These are phyloP conservation scores for Cosmia trapezina DNA, from an alignment of 2,888 invertebrate genomes.

Conservation along the genomic window DNA sequence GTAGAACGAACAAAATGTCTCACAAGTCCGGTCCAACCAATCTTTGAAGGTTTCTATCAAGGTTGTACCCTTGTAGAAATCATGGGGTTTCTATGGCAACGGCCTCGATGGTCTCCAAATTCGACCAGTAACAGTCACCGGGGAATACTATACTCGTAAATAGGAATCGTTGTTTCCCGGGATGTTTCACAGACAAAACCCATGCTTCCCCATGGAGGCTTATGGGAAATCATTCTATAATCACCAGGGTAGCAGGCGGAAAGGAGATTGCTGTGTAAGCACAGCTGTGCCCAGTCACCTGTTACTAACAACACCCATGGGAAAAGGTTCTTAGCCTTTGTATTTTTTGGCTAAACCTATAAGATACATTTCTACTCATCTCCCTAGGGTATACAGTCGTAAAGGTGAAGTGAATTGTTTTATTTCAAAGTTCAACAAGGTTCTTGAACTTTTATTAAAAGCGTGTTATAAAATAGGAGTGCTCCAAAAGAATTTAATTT, in stretches of 20 bases:
- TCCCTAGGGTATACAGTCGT: background rate
- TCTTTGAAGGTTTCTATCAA: constrained; percentile 45
- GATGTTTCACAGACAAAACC: background rate
- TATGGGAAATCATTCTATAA: constrained; percentile 42
- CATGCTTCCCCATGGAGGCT: constrained; percentile 25
- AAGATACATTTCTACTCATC: constrained; percentile 6
- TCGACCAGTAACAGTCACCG: background rate
- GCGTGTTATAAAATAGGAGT: background rate
- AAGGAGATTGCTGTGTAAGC: constrained; percentile 19
- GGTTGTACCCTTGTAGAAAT: constrained; percentile 39
- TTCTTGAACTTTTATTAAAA: constrained; percentile 33
- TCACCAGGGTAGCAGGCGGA: constrained; percentile 38
- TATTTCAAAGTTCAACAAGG: constrained; percentile 14
- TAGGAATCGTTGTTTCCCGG: background rate
- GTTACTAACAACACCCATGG: constrained; percentile 30
- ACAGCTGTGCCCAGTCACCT: constrained; percentile 23
- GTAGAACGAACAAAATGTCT: background rate
- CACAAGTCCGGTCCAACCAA: background rate
- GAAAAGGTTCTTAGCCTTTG: constrained; percentile 29
- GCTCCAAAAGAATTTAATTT: background rate
- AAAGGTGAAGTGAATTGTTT: constrained; percentile 32
- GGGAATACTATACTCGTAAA: constrained; percentile 6
- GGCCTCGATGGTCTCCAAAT: constrained; percentile 27
- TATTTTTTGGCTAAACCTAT: constrained; percentile 16
- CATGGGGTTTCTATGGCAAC: constrained; percentile 43